A percentile compares a stretch with the other conserved stretches of the same genome.
Evolutionary conservation across 2,888 invertebrate species (phyloP).

Genomic region (Sycophila texana): DNA sequence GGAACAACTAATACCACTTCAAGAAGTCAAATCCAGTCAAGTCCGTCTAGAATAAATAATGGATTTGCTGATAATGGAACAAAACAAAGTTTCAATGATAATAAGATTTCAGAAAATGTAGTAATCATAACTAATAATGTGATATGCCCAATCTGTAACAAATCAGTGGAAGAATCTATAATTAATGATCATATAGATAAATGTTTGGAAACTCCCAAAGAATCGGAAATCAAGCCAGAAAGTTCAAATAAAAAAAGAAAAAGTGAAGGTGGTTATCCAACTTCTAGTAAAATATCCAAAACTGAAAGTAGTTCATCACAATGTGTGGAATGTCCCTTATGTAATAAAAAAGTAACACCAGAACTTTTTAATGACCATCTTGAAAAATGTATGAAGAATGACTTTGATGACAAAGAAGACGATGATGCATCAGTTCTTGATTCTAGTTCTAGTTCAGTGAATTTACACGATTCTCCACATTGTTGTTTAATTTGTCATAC

Average conservation of each 20-base stretch:
- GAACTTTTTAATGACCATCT: conserved; percentile 48
- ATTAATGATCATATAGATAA: conserved; percentile 74
- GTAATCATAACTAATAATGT: conserved; percentile 48
- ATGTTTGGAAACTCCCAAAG: conserved; percentile 42
- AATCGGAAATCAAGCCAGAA: background rate
- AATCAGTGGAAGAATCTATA: conserved; percentile 65
- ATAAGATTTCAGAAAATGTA: background rate
- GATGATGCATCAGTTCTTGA: conserved; percentile 45
- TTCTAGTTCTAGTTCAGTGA: conserved; percentile 43
- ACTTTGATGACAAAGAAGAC: background rate
- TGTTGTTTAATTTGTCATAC: conserved; percentile 67
- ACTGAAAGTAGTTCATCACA: conserved; percentile 21
- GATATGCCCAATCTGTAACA: conserved; percentile 75
- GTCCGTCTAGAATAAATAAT: background rate
- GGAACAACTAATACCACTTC: background rate
- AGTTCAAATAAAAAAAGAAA: conserved; percentile 50
- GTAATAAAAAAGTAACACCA: conserved; percentile 69
- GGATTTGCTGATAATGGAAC: background rate
- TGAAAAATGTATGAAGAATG: conserved; percentile 68
- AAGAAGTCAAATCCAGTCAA: background rate
- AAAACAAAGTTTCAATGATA: conserved; percentile 13
- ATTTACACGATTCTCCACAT: conserved; percentile 54
- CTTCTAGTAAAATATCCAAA: conserved; percentile 43
- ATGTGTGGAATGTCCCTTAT: conserved; percentile 76
- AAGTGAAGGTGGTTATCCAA: conserved; percentile 20